These are phyloP conservation scores for Leucophenga maculata DNA, from an alignment of 2,888 invertebrate genomes.

Conservation along the genomic window DNA sequence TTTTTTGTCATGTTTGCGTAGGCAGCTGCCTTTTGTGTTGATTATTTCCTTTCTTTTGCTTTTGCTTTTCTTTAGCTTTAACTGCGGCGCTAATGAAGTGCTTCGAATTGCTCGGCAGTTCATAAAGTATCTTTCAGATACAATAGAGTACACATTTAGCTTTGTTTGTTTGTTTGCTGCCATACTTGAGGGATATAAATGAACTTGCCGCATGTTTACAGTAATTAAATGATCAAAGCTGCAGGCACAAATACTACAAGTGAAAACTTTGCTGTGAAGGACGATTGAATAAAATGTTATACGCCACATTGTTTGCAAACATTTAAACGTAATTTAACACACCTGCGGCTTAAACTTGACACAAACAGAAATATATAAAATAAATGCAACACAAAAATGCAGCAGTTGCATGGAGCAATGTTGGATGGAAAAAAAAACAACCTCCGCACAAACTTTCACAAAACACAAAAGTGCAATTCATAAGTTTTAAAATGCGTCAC, in stretches of 20 bases:
- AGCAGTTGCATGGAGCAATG: background rate
- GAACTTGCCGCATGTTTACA: no score
- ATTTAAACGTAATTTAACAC: constrained; percentile 40
- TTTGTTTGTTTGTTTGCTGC: no score
- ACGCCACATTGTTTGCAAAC: constrained; percentile 25
- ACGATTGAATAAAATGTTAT: background rate
- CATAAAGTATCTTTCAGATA: no score
- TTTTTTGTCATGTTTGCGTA: constrained; percentile 18
- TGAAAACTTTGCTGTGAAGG: background rate
- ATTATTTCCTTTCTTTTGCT: constrained; percentile 1
- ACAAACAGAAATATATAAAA: background rate
- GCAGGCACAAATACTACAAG: background rate
- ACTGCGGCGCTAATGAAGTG: constrained; percentile 3
- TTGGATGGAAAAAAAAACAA: background rate
- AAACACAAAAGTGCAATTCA: constrained; percentile 31
- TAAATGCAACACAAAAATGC: background rate
- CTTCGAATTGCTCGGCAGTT: background rate
- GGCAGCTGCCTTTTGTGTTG: background rate
- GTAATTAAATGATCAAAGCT: constrained; percentile 7
- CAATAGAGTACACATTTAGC: no score
- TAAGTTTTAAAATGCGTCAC: constrained; percentile 27
- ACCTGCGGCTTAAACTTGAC: constrained; percentile 18
- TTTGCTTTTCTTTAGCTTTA: constrained; percentile 10
- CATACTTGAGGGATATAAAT: no score
- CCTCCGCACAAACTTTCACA: constrained; percentile 19